phyloP scores from a whole-genome alignment of 1,140 invertebrate species.

The Papilio dardanus region DNA sequence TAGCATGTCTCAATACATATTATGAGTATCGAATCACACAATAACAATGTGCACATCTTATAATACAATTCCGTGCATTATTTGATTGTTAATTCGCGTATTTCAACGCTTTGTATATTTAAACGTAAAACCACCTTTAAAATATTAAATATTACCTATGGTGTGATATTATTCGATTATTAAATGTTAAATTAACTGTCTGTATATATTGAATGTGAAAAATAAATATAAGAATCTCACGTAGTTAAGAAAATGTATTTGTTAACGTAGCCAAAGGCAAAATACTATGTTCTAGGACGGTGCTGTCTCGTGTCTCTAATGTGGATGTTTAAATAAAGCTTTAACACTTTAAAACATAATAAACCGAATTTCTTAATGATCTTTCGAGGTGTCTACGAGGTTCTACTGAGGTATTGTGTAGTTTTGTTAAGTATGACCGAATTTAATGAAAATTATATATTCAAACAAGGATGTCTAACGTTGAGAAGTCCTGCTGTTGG shows the following conservation, averaged over 20 bases:
- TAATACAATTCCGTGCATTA: background rate
- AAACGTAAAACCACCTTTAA: slow-evolving; percentile 51
- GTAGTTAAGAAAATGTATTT: slow-evolving; percentile 42
- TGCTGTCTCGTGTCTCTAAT: slow-evolving; percentile 70
- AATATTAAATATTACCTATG: slow-evolving; percentile 31
- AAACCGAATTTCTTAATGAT: slow-evolving; percentile 61
- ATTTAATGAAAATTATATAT: too few species aligned
- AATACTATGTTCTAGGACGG: slow-evolving; percentile 69
- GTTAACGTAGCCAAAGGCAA: slow-evolving; percentile 75
- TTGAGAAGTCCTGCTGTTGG: too few species aligned
- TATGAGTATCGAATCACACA: too few species aligned
- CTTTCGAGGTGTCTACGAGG: slow-evolving; percentile 17
- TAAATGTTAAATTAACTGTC: slow-evolving; percentile 30
- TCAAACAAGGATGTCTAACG: too few species aligned
- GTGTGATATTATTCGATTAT: slow-evolving; percentile 32
- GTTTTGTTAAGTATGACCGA: too few species aligned
- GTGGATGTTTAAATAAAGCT: slow-evolving; percentile 61
- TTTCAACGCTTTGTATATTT: slow-evolving; percentile 39
- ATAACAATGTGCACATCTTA: too few species aligned
- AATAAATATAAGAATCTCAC: slow-evolving; percentile 56
- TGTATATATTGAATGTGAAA: slow-evolving; percentile 66
- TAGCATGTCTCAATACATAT: too few species aligned
- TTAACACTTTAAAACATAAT: slow-evolving; percentile 63
- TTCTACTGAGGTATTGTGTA: slow-evolving; percentile 22
- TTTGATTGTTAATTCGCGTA: background rate